Conservation (phyloP, 2,113 vertebrate species). For the Chionomys nivalis region DNA sequence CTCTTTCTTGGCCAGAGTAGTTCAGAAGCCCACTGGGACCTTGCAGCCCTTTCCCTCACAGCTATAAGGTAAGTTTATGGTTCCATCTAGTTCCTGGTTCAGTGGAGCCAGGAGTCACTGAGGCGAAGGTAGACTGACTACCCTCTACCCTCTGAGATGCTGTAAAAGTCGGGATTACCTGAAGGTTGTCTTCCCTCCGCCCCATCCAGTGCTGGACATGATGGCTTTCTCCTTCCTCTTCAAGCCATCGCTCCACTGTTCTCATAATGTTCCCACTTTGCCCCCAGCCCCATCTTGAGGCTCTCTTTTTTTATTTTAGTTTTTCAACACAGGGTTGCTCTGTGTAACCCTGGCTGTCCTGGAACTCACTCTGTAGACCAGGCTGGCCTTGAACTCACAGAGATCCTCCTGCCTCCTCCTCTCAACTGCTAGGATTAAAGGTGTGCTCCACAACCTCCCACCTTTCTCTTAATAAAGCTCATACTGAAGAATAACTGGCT, state of each 20-base stretch:
- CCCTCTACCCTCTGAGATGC: background rate
- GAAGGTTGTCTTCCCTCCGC: background rate
- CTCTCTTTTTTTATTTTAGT: too few relatives aligned
- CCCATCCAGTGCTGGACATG: background rate
- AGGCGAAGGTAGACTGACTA: background rate
- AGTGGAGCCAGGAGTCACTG: background rate
- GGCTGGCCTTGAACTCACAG: background rate
- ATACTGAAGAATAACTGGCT: background rate
- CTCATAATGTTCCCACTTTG: background rate
- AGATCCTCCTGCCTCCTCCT: background rate
- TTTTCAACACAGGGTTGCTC: too few relatives aligned
- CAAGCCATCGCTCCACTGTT: background rate
- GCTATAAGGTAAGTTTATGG: background rate
- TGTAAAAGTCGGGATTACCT: background rate
- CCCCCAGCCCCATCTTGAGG: background rate
- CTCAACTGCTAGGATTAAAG: background rate
- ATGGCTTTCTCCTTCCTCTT: background rate
- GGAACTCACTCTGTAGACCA: background rate
- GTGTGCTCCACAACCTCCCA: background rate
- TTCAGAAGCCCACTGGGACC: background rate
- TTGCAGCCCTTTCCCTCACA: background rate
- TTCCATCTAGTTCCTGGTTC: background rate
- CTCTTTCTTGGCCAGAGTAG: background rate
- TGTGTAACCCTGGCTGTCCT: background rate
- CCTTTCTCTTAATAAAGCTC: background rate